A percentile compares a stretch with the other conserved stretches of the same genome.
Evolutionary conservation across 2,797 vertebrate species (phyloP).

Genomic region (Acanthis flammea): DNA sequence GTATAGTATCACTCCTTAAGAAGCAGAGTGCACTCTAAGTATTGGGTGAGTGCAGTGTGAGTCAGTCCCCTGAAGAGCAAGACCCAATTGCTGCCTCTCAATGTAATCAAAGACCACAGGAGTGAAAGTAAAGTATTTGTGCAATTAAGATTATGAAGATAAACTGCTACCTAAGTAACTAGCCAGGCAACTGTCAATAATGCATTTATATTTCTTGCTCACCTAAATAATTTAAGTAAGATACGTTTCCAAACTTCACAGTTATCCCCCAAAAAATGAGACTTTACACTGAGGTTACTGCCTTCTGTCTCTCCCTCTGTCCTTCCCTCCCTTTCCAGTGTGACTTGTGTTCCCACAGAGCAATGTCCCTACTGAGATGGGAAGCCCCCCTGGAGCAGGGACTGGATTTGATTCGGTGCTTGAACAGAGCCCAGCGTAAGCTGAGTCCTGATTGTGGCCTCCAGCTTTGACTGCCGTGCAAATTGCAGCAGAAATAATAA

Average conservation of each 20-base stretch:
- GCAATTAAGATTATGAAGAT: background rate
- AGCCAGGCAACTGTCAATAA: background rate
- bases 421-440: background rate
- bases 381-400: background rate
- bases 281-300: background rate
- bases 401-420: background rate
- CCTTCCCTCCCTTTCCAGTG: background rate
- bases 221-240: background rate
- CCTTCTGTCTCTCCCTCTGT: background rate
- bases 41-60: background rate
- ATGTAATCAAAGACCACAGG: background rate
- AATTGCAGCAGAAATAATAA: conserved; percentile 27
- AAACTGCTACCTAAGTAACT: background rate
- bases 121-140: background rate
- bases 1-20: background rate
- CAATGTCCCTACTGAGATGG: background rate
- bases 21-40: background rate
- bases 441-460: conserved; percentile 24
- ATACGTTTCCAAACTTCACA: background rate
- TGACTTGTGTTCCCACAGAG: background rate
- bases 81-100: background rate
- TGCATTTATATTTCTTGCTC: background rate
- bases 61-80: background rate
- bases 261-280: background rate
- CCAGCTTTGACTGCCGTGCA: background rate